These are phyloP conservation scores for Melieria omissa DNA, from an alignment of 2,888 invertebrate species.

Conservation along the genomic window DNA sequence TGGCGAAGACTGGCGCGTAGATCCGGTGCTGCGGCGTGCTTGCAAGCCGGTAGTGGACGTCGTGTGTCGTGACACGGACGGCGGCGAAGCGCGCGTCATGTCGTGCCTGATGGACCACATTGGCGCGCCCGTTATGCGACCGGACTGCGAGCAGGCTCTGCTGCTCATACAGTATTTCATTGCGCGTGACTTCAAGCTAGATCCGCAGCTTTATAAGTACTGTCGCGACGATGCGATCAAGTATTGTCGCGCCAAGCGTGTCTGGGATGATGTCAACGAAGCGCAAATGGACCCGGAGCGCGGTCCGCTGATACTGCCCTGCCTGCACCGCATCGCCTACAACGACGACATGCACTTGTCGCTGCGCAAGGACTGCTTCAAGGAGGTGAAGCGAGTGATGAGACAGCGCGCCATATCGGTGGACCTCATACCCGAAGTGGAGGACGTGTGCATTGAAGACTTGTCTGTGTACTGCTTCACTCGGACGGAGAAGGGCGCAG, in stretches of 20 bases:
- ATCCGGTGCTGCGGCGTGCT: constrained; percentile 86
- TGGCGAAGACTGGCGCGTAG: constrained; percentile 96
- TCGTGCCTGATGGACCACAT: constrained; percentile 94
- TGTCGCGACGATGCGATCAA: constrained; percentile 89
- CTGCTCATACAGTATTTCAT: constrained; percentile 98
- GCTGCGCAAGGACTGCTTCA: constrained; percentile 71
- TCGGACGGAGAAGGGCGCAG: constrained; percentile 88
- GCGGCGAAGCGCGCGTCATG: constrained; percentile 86
- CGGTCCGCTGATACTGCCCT: constrained; percentile 88
- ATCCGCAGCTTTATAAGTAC: constrained; percentile 85
- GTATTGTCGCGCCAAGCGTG: constrained; percentile 81
- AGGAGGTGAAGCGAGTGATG: constrained; percentile 91
- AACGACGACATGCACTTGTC: constrained; percentile 67
- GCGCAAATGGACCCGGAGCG: constrained; percentile 78
- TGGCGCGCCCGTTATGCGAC: constrained; percentile 82
- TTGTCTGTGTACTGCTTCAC: constrained; percentile 85
- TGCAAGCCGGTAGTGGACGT: constrained; percentile 87
- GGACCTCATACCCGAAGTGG: constrained; percentile 93
- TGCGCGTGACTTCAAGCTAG: constrained; percentile 92
- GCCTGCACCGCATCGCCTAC: constrained; percentile 83
- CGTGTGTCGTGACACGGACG: constrained; percentile 78
- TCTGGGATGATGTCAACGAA: constrained; percentile 77
- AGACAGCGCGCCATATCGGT: constrained; percentile 91
- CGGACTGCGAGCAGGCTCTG: constrained; percentile 89
- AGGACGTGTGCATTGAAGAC: constrained; percentile 88